Conservation (phyloP, 2,888 invertebrate species). For the Drosophila rellima region DNA sequence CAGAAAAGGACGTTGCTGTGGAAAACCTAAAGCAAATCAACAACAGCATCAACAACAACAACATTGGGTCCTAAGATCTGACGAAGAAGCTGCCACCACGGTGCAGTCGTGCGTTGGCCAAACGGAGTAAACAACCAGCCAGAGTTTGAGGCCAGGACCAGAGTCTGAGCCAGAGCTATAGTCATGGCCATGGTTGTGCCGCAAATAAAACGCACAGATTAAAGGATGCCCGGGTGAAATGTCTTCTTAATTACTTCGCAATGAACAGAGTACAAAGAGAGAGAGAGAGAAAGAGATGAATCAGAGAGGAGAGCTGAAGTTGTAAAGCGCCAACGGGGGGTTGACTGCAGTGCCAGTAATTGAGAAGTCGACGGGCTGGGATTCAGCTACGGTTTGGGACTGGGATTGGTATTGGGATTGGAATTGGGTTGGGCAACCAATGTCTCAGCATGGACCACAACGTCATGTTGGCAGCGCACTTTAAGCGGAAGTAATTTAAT, state of each 20-base stretch:
- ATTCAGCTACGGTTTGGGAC: constrained; percentile 26
- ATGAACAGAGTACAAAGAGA: constrained; percentile 50
- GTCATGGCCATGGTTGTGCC: constrained; percentile 30
- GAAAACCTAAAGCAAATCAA: constrained; percentile 49
- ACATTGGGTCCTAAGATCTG: constrained; percentile 28
- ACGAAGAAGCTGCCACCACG: constrained; percentile 33
- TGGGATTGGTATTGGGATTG: constrained; percentile 23
- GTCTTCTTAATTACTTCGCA: constrained; percentile 83
- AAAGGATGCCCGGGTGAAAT: constrained; percentile 82
- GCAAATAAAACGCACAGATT: constrained; percentile 81
- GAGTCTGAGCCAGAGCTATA: constrained; percentile 9
- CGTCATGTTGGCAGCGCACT: constrained; percentile 58
- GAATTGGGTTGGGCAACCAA: constrained; percentile 28
- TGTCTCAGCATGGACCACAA: constrained; percentile 53
- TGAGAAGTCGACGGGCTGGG: constrained; percentile 71
- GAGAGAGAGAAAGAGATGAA: not conserved
- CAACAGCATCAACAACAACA: constrained; percentile 51
- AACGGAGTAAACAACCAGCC: constrained; percentile 55
- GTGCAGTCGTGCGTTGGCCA: constrained; percentile 56
- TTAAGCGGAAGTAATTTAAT: constrained; percentile 83
- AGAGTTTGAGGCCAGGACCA: constrained; percentile 13
- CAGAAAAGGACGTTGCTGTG: constrained; percentile 13
- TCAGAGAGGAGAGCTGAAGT: not conserved
- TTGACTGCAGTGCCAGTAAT: constrained; percentile 59
- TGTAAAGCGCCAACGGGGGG: constrained; percentile 2